Evolutionary conservation across 2,888 invertebrate species (phyloP), one percentile per base, ranked within the genome.

Genomic region (Emmelina monodactyla): DNA sequence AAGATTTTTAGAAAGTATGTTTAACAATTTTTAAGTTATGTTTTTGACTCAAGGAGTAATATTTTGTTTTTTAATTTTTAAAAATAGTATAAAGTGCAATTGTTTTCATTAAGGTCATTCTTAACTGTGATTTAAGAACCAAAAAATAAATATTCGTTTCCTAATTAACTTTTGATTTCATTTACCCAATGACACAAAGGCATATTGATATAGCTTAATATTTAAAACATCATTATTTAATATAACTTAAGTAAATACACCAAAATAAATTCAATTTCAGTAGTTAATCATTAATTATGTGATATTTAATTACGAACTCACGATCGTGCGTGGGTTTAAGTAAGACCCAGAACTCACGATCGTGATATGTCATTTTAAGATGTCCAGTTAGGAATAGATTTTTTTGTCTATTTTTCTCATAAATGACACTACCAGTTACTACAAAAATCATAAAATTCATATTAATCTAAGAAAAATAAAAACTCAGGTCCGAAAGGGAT

Each of bases 381-480:
- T 9, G 9, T 9, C 13, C 12, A 13, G 13, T 14, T 14, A 14
- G 15, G 7, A 14, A 10, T 31, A 10, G 16, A 31, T 31, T 31
- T 31, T 31, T 31, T 31, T 31, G 6, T 6, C 16, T 31, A 31
- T 31, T 31, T 31, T 31, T 31, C 15, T 7, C 31, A 31, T 16
- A 10, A 15, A 31, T 31, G 3, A n/a, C 15, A 31, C 12, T 9
- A 29, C 29, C 12, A 12, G 7, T 29, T 29, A 12, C 12, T 13
- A n/a, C 10, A 29, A 12, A 29, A 12, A 12, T 29, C 12, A 12
- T 7, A 29, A 9, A 12, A 12, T 29, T 29, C 12, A 13, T 12
- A 12, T 29, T 2, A 29, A 29, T 12, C 2, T 13, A 29, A 46
- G 16, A 40, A 46, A 35, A 45, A 46, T 19, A 39, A 49, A 19